Conservation (phyloP, 2,797 vertebrate genomes). For the Ctenopoma multispine region DNA sequence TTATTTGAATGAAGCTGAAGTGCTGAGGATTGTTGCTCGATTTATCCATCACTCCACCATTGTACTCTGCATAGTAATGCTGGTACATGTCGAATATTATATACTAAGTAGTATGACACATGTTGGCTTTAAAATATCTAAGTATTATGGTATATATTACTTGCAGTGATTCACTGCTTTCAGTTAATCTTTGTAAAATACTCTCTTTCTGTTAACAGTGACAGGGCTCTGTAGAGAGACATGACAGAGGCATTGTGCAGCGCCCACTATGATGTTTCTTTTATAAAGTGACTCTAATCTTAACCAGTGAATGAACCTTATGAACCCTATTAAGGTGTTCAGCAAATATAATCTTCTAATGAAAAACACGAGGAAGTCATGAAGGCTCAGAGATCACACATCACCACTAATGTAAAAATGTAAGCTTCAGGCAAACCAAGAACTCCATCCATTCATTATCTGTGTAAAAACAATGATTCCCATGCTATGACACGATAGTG, state of each 20-base stretch:
- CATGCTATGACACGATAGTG: conserved; percentile 13
- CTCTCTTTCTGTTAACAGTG: not conserved
- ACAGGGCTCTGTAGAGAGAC: conserved; percentile 13
- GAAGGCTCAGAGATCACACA: not conserved
- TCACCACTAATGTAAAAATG: not conserved
- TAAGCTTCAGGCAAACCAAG: not conserved
- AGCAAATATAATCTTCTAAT: conserved; percentile 1
- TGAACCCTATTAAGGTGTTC: conserved; percentile 18
- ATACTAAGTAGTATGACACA: no score
- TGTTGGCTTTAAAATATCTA: not conserved
- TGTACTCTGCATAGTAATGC: not conserved
- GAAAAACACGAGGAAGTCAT: conserved; percentile 39
- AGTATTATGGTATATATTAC: conserved; percentile 23
- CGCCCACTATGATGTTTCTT: conserved; percentile 14
- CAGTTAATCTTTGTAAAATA: no score
- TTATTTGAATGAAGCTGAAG: conserved; percentile 12
- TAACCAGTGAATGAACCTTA: conserved; percentile 7
- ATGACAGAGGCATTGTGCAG: not conserved
- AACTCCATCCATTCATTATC: conserved; percentile 19
- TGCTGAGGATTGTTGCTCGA: not conserved
- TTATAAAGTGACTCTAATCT: conserved; percentile 25
- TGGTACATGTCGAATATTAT: no score
- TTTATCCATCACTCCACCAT: not conserved
- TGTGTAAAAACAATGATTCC: not conserved
- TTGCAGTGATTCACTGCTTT: conserved; percentile 19